Evolutionary conservation across 1,140 invertebrate species (phyloP).

Genomic region (Tyrophagus putrescentiae): DNA sequence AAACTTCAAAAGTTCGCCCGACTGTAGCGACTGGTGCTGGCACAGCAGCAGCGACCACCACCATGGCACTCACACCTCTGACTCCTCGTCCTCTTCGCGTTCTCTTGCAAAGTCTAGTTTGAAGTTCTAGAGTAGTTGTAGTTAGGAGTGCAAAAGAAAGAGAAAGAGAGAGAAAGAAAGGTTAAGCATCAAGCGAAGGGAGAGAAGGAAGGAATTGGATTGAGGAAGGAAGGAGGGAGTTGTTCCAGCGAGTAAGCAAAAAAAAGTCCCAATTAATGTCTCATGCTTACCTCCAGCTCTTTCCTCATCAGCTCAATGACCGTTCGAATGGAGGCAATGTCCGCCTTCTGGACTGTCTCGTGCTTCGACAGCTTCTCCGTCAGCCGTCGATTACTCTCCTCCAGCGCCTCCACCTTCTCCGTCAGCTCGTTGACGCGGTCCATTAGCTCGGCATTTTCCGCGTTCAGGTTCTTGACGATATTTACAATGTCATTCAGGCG

Average conservation of each 20-base stretch:
- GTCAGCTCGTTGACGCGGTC: constrained; percentile 19
- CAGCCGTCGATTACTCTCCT: constrained; percentile 1
- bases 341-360: constrained; percentile 18
- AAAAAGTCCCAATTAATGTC: background rate
- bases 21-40: no score
- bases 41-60: no score
- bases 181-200: background rate
- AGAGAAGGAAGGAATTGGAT: background rate
- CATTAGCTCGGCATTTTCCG: constrained; percentile 18
- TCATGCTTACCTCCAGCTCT: constrained; percentile 11
- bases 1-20: no score
- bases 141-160: background rate
- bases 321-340: constrained; percentile 18
- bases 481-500: constrained; percentile 15
- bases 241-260: background rate
- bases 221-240: background rate
- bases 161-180: background rate
- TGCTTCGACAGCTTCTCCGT: constrained; percentile 5
- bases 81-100: constrained; percentile 17
- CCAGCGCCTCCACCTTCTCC: constrained; percentile 4
- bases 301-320: constrained; percentile 19
- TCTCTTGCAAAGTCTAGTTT: background rate
- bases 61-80: constrained; percentile 22
- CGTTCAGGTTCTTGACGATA: constrained; percentile 18
- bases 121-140: constrained; percentile 15